phyloP scores from a whole-genome alignment of 2,797 vertebrate genomes.

The Bradypodion ventrale region DNA sequence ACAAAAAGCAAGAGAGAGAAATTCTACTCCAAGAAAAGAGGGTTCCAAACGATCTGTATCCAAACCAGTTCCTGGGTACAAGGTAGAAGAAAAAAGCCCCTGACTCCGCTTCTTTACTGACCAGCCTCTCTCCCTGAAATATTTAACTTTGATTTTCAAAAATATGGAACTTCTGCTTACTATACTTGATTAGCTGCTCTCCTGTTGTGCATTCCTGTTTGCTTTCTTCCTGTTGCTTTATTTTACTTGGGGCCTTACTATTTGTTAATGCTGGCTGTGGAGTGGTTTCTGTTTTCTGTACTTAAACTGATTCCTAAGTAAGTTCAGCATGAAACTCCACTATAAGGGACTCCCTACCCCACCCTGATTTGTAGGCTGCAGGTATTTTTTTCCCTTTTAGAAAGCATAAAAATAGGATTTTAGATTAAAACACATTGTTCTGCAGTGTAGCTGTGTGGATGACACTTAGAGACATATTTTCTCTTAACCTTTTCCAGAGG shows the following conservation, averaged over 20 bases:
- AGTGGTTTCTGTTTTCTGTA: constrained; percentile 64
- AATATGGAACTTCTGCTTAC: constrained; percentile 69
- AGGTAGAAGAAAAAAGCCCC: constrained; percentile 99
- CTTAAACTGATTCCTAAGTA: constrained; percentile 55
- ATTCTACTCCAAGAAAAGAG: constrained; percentile 87
- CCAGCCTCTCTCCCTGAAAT: constrained; percentile 74
- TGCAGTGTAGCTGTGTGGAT: constrained; percentile 27
- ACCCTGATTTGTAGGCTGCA: not conserved
- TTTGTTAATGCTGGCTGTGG: constrained; percentile 68
- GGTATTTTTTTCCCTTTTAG: constrained; percentile 15
- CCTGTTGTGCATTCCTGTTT: constrained; percentile 67
- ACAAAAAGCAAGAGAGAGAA: constrained; percentile 87
- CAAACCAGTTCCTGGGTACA: constrained; percentile 96
- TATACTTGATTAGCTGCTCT: constrained; percentile 66
- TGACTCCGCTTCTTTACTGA: constrained; percentile 87
- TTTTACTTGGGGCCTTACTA: constrained; percentile 68
- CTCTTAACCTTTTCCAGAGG: constrained; percentile 55
- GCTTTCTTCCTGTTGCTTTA: constrained; percentile 69
- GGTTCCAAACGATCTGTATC: constrained; percentile 87
- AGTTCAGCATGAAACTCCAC: constrained; percentile 43
- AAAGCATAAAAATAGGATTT: constrained; percentile 41
- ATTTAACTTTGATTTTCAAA: constrained; percentile 56
- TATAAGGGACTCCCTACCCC: not conserved
- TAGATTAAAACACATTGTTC: not conserved
- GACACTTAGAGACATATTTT: constrained; percentile 15